These are phyloP conservation scores for Sanderia malayensis DNA, from an alignment of 30 jellyfish, hydroid and myxozoan genomes.

Conservation along the genomic window DNA sequence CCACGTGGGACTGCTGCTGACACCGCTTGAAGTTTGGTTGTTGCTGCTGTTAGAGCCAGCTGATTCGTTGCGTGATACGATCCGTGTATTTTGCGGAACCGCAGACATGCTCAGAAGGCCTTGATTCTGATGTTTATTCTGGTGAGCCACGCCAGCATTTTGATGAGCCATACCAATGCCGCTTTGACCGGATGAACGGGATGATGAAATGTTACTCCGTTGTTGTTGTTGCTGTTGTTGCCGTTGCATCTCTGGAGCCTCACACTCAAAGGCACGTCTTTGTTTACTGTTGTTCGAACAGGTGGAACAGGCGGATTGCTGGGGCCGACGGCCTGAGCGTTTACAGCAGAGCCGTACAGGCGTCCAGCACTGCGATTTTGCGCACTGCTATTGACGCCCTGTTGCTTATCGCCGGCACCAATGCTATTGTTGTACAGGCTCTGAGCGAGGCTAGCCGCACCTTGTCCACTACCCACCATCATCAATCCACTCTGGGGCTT, in stretches of 20 bases:
- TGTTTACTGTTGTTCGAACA: neutral
- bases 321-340: neutral
- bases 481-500: constrained; percentile 9
- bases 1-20: constrained; percentile 14
- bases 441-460: neutral
- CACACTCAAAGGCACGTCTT: neutral
- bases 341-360: neutral
- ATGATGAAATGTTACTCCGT: too few species aligned
- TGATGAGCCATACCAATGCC: too few species aligned
- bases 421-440: neutral
- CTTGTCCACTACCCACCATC: neutral
- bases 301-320: neutral
- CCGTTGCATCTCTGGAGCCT: neutral
- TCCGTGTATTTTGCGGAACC: neutral
- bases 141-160: too few species aligned
- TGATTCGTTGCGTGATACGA: too few species aligned
- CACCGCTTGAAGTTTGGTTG: neutral
- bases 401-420: neutral
- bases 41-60: neutral
- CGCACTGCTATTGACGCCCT: neutral
- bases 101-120: neutral
- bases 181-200: too few species aligned
- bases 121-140: neutral
- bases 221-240: too few species aligned
- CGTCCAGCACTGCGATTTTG: neutral